Conservation (phyloP, 2,797 vertebrate species). For the Chlorospingus semifuscus region DNA sequence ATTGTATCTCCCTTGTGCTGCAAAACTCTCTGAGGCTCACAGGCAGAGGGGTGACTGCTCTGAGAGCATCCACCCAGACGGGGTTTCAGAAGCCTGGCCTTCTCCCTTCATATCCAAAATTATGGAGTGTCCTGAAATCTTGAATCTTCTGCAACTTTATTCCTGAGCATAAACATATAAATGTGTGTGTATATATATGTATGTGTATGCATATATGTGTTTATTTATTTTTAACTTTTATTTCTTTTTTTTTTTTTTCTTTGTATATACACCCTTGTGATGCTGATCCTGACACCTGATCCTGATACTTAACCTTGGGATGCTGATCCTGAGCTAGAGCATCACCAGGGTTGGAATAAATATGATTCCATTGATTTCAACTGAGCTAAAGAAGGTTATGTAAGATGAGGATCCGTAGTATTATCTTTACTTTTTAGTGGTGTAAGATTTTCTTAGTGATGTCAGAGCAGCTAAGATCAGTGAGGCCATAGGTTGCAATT, state of each 20-base stretch:
- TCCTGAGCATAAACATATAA: not conserved
- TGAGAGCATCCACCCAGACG: not conserved
- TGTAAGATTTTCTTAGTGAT: not conserved
- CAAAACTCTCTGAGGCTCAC: not conserved
- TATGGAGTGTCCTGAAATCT: not conserved
- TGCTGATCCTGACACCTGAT: not conserved
- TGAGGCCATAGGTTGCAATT: not conserved
- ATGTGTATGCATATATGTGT: fast-evolving
- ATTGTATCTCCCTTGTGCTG: not conserved
- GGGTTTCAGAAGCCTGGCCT: not conserved
- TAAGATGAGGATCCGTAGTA: not conserved
- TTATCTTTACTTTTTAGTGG: not conserved
- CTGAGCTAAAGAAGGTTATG: not conserved
- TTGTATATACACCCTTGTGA: fast-evolving
- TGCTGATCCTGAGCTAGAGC: not conserved
- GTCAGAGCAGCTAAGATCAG: not conserved
- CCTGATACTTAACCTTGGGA: not conserved
- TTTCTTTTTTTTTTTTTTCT: not conserved
- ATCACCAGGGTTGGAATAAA: not conserved
- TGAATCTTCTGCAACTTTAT: not conserved
- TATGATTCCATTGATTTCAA: not conserved
- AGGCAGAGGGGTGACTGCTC: not conserved
- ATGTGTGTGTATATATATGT: not conserved
- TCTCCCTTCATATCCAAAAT: not conserved
- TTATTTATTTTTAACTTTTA: fast-evolving